Conservation (phyloP, 2,888 invertebrate genomes). For the Lycia hirtaria region DNA sequence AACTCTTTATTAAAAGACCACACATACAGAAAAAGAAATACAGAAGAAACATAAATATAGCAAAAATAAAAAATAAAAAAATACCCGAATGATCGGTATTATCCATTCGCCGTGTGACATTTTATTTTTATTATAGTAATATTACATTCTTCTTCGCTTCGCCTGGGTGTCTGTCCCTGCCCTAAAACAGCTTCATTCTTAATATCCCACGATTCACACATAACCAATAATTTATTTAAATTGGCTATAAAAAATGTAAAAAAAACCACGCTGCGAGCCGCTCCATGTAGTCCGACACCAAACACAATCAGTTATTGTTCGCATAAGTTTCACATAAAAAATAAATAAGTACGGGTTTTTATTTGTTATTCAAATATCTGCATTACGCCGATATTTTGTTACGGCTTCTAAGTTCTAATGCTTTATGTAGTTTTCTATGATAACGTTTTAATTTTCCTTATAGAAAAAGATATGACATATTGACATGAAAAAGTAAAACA, state of each 20-base stretch:
- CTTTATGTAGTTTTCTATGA: background rate
- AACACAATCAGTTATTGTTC: slow-evolving; percentile 41
- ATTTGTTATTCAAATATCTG: slow-evolving; percentile 24
- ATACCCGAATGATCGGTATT: too few relatives aligned
- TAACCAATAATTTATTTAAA: slow-evolving; percentile 49
- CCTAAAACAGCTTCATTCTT: slow-evolving; percentile 40
- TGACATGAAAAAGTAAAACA: too few relatives aligned
- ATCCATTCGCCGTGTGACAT: too few relatives aligned
- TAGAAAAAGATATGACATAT: too few relatives aligned
- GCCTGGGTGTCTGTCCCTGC: slow-evolving; percentile 23
- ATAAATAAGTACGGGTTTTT: slow-evolving; percentile 19
- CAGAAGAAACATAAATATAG: too few relatives aligned
- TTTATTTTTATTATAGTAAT: too few relatives aligned
- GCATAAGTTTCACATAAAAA: slow-evolving; percentile 37
- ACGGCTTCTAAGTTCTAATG: background rate
- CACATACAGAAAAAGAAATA: too few relatives aligned
- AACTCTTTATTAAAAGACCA: too few relatives aligned
- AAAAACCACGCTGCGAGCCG: slow-evolving; percentile 37
- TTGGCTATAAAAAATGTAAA: slow-evolving; percentile 44
- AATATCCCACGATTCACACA: slow-evolving; percentile 39
- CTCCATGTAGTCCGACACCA: slow-evolving; percentile 46
- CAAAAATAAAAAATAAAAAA: too few relatives aligned
- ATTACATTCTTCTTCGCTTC: slow-evolving; percentile 19
- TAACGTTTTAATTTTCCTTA: background rate
- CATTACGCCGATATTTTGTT: slow-evolving; percentile 9